Percentiles rank a stretch among this genome's conserved stretches.
Conservation (phyloP, 2,797 vertebrate species). For the Melanitta fusca region DNA sequence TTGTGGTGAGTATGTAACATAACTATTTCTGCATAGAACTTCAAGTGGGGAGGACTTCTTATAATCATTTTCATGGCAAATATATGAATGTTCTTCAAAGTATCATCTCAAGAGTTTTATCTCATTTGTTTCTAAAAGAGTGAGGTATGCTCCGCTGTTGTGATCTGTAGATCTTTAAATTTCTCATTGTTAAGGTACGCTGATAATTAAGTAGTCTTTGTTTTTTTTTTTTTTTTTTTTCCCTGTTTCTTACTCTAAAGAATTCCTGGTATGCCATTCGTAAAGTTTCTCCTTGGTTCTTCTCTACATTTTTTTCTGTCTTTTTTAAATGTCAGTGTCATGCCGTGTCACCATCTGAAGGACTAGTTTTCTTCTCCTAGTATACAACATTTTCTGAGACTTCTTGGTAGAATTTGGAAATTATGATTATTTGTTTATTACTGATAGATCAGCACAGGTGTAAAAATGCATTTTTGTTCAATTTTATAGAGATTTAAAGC, state of each 20-base stretch:
- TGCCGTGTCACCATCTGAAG: neutral
- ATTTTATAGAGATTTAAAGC: neutral
- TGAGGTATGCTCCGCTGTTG: neutral
- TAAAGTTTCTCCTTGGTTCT: neutral
- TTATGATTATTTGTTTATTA: neutral
- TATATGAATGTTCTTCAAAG: neutral
- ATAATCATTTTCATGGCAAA: neutral
- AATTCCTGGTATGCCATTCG: neutral
- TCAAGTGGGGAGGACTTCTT: neutral
- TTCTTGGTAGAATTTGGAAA: neutral
- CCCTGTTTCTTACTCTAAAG: neutral
- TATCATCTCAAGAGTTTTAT: neutral
- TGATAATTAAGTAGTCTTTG: neutral
- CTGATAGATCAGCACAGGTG: neutral
- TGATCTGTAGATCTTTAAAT: neutral
- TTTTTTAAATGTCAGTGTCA: neutral
- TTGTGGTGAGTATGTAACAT: slow-evolving; percentile 86
- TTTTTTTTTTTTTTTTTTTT: neutral
- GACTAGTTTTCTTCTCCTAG: neutral
- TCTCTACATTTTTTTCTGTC: neutral
- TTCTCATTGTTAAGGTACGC: neutral
- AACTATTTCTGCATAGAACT: neutral
- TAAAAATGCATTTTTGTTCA: neutral
- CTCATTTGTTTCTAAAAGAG: neutral
- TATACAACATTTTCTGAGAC: neutral